Base-by-base conservation (phyloP, 2,113 vertebrate genomes). In the Daboia siamensis region DNA sequence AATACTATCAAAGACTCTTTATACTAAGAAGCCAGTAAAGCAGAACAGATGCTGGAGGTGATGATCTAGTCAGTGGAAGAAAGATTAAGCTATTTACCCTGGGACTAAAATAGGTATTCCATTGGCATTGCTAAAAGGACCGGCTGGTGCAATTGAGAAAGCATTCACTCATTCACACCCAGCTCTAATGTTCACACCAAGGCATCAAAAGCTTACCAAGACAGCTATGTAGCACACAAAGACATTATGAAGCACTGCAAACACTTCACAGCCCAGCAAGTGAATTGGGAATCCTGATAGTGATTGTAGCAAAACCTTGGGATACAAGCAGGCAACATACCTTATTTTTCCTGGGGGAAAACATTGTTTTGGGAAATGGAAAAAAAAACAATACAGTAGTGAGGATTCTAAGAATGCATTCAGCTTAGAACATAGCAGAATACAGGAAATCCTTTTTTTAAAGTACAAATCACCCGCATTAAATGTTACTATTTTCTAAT, bases 11-110 rank as follows among this genome's bases (percentile, higher is more conserved):
- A 23, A 21, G 46, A 44, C 23, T 52, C 55, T 29, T 86, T 54
- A 90, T 26, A 86, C 39, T 10, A 90, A 86, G 55, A 90, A 93
- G 56, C 23, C 86, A 86, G 15, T 55, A 44, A 93, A 86, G 55
- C 23, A 64, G 88, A 90, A 86, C 88, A 64, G 88, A 64, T 64
- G 88, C 55, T 64, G 46, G 46, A 44, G 88, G 88, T 93, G 74
- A 93, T 93, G 86, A 54, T 61, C 74, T 92, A 92, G 48, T 51
- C 48, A 51, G n/a, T n/a, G n/a, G 74, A 85, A 86, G 88, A 90
- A 90, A 90, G 92, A 86, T 61, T 93, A 93, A 88, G 51, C 29
- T 86, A 57, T 91, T 93, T 61, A 87, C 51, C 20, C 4, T 46
- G 33, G 89, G 54, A 91, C 86, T 91, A 93, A 88, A 93, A 93